phyloP scores from a whole-genome alignment of 2,113 vertebrate species.

The Halichoerus grypus region DNA sequence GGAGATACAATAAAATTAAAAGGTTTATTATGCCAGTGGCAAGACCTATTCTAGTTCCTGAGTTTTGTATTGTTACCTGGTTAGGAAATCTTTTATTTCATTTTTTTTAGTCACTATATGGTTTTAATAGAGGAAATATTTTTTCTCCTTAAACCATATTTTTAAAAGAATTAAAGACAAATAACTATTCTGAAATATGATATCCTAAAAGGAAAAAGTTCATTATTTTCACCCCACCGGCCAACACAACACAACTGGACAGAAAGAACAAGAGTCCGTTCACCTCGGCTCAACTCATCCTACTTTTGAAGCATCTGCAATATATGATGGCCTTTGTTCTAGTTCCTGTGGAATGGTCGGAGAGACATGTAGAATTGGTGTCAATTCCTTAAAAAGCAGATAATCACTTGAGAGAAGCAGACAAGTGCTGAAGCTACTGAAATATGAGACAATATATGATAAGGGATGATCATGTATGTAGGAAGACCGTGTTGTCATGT shows the following conservation, averaged over 20 bases:
- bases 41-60: background rate
- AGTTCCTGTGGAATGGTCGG: background rate
- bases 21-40: background rate
- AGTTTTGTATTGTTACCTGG: background rate
- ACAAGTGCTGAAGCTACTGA: background rate
- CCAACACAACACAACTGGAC: background rate
- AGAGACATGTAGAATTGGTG: background rate
- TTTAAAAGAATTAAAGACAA: background rate
- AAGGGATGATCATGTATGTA: background rate
- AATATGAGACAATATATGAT: background rate
- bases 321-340: background rate
- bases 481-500: background rate
- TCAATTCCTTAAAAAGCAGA: background rate
- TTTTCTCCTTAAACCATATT: background rate
- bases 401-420: background rate
- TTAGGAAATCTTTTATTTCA: background rate
- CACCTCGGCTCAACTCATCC: background rate
- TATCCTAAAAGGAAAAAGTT: background rate
- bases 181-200: background rate
- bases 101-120: background rate
- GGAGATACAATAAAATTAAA: background rate
- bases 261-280: background rate
- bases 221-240: background rate
- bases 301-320: background rate
- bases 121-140: background rate